Base-by-base conservation (phyloP, 2,888 invertebrate genomes). In the Heteropelma amictum region DNA sequence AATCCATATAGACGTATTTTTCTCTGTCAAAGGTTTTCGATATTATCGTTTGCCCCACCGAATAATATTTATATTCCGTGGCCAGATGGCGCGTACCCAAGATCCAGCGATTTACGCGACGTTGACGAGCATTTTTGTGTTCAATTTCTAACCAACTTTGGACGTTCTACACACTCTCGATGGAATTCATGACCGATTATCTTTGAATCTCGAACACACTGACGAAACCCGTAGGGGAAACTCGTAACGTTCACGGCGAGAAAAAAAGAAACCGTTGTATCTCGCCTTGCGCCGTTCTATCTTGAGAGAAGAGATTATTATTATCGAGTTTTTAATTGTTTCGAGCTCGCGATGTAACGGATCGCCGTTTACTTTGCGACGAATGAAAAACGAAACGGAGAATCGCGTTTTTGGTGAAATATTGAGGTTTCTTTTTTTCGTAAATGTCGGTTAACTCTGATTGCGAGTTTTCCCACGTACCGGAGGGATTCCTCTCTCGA, bases 51-150 rank as follows among this genome's bases (percentile, higher is more conserved):
- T 12, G 49, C 49, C 26, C 63, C 58, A n/a, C 42, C 40, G 12
- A 51, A 63, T 26, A 14, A 63, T 49, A 14, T 35, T n/a, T 47
- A 61, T 63, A 81, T 82, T 82, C 75, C 72, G 72, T 81, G 79
- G 83, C 85, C 83, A 86, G 86, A 86, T 86, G 86, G 86, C 86
- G 86, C 81, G 67, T 80, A 61, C 65, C 42, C 61, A 60, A 71
- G 84, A 84, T 85, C 83, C n/a, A 83, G 38, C 63, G 51, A 49
- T 63, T 63, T 84, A 82, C 81, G 69, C 64, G 56, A 61, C 51
- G 30, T 58, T 53, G 28, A 53, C 63, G 67, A 68, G 65, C 70
- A 70, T 69, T 80, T 80, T 79, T 60, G 60, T 49, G 58, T 40
- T 63, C 78, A 79, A 78, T 83, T 80, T 83, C 79, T 79, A 70